Evolutionary conservation across 1,140 invertebrate species (phyloP).

Genomic region (Neodiprion fabricii): DNA sequence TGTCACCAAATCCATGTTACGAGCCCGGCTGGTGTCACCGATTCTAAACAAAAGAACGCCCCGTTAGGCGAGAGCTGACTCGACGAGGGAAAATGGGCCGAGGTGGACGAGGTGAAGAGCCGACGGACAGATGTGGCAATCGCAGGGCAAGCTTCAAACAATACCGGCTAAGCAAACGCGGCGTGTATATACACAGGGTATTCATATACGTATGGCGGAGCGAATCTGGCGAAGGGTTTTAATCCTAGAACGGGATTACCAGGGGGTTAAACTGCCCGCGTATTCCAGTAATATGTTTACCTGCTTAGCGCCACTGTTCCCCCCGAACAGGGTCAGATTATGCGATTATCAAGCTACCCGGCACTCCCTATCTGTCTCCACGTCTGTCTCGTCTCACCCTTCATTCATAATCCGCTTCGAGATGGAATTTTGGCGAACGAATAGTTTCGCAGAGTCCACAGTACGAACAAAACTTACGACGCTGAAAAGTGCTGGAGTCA

Average conservation of each 20-base stretch:
- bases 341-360: constrained; percentile 24
- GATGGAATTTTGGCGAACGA: no score
- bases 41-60: no score
- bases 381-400: not conserved
- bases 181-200: not conserved
- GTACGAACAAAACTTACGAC: no score
- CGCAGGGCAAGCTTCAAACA: not conserved
- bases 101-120: not conserved
- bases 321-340: constrained; percentile 21
- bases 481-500: no score
- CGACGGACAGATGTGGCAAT: not conserved
- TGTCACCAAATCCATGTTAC: no score
- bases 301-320: constrained; percentile 17
- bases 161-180: not conserved
- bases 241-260: constrained; percentile 30
- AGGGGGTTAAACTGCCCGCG: constrained; percentile 31
- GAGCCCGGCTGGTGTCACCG: no score
- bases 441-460: no score
- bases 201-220: not conserved
- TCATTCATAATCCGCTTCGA: not conserved
- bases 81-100: not conserved
- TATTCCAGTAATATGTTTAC: constrained; percentile 31
- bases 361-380: not conserved
- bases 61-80: not conserved
- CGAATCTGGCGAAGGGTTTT: constrained; percentile 17